These are phyloP conservation scores for Drosophila insularis DNA, from an alignment of 1,140 invertebrate species.

Conservation along the genomic window DNA sequence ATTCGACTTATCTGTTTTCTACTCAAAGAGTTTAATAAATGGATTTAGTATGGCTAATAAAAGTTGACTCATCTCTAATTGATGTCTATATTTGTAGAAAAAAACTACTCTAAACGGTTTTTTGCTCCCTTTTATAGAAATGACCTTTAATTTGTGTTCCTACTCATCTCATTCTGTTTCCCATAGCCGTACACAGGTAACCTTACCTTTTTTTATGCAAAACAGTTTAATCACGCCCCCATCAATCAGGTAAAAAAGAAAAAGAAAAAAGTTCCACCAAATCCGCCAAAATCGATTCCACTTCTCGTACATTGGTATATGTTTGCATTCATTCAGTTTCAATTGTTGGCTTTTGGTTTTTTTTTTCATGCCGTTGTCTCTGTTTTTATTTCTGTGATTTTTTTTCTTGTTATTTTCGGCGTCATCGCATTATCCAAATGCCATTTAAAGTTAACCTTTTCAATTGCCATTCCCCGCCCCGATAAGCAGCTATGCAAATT, in stretches of 20 bases:
- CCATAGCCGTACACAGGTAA: conserved; percentile 27
- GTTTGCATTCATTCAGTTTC: conserved; percentile 23
- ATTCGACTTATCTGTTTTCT: no score
- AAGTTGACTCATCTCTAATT: no score
- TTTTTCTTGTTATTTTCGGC: conserved; percentile 47
- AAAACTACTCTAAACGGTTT: not conserved
- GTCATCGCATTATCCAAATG: conserved; percentile 73
- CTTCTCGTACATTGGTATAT: conserved; percentile 30
- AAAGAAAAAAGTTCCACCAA: conserved; percentile 39
- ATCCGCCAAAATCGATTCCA: conserved; percentile 48
- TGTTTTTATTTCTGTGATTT: conserved; percentile 33
- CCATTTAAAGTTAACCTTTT: conserved; percentile 78
- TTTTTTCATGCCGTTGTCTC: conserved; percentile 27
- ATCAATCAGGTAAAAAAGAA: conserved; percentile 43
- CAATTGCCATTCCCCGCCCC: conserved; percentile 47
- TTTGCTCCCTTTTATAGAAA: not conserved
- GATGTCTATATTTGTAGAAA: no score
- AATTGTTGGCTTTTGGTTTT: conserved; percentile 48
- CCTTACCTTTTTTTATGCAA: conserved; percentile 60
- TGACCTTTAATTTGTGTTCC: not conserved
- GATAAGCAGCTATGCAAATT: conserved; percentile 63
- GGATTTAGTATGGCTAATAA: no score
- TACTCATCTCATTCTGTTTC: conserved; percentile 21
- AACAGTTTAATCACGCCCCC: conserved; percentile 55
- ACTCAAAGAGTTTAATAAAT: no score